Evolutionary conservation across 2,797 vertebrate genomes (phyloP).

Genomic region (Meda fulgida): DNA sequence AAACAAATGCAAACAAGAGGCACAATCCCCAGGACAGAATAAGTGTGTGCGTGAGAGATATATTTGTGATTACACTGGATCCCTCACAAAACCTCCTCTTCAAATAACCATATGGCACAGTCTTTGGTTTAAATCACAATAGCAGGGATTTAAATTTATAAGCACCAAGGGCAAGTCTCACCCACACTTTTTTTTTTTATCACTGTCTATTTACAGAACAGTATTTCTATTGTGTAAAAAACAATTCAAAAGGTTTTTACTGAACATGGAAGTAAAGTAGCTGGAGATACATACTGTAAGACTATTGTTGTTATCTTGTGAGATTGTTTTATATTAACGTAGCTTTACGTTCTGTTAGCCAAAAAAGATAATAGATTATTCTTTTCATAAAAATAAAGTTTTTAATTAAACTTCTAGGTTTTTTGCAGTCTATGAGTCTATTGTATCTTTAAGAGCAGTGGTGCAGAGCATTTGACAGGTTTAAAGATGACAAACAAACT

Average conservation of each 20-base stretch:
- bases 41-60: conserved; percentile 18
- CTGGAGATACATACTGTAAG: not conserved
- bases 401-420: not conserved
- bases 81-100: conserved; percentile 34
- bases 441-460: not conserved
- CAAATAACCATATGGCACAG: conserved; percentile 36
- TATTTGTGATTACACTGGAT: conserved; percentile 39
- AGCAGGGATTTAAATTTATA: conserved; percentile 33
- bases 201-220: not conserved
- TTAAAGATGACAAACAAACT: not conserved
- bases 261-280: not conserved
- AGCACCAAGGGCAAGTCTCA: not conserved
- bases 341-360: not conserved
- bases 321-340: not conserved
- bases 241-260: not conserved
- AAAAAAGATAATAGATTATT: not conserved
- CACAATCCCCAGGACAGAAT: conserved; percentile 39
- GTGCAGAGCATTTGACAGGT: not conserved
- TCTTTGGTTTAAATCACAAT: conserved; percentile 11
- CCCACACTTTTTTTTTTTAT: not conserved
- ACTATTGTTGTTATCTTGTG: not conserved
- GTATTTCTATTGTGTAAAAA: not conserved
- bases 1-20: conserved; percentile 53
- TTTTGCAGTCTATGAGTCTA: not conserved
- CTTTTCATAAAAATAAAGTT: not conserved